Evolutionary conservation across 2,113 vertebrate genomes (phyloP), one percentile per base, ranked within the genome.

Genomic region (Hippoglossus stenolepis): DNA sequence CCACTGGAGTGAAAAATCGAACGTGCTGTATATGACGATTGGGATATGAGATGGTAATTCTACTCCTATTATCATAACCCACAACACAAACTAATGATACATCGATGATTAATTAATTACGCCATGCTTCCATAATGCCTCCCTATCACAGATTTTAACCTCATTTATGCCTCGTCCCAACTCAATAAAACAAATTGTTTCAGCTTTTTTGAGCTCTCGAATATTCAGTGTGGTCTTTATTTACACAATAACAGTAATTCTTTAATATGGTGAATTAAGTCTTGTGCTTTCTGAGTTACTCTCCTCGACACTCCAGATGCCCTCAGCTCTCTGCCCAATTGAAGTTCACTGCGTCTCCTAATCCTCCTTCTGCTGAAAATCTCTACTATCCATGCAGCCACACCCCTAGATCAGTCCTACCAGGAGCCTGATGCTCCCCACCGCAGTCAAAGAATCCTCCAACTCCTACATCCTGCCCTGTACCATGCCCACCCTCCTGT

Each of bases 1-100:
- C 88, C 70, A n/a, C 59, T 35, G 3, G 21, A 85, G 75, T 71
- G 57, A 85, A 77, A 89, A 88, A 90, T 93, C 85, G 75, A 91
- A 89, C 28, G 14, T 54, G 79, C 65, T 13, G 9, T 77, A 84
- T 85, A 83, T 77, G 78, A 80, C 53, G 56, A 87, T 84, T 28
- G 56, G 26, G 76, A 85, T 77, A 73, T 75, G 65, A 80, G 69
- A 87, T 81, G 82, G 84, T 87, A 90, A 86, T 77, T 82, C 71
- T 69, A 85, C 18, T 65, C 77, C 68, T 82, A 82, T 85, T 67
- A 85, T 92, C 69, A 80, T 82, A 86, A 78, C 28, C 64, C 54
- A 64, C 15, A 69, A 80, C 75, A 63, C 70, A 66, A 69, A 51
- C 59, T 85, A 80, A 86, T 85, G 72, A 77, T 84, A 71, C 67